phyloP scores from a whole-genome alignment of 2,113 vertebrate genomes.

The Ptyas mucosa region DNA sequence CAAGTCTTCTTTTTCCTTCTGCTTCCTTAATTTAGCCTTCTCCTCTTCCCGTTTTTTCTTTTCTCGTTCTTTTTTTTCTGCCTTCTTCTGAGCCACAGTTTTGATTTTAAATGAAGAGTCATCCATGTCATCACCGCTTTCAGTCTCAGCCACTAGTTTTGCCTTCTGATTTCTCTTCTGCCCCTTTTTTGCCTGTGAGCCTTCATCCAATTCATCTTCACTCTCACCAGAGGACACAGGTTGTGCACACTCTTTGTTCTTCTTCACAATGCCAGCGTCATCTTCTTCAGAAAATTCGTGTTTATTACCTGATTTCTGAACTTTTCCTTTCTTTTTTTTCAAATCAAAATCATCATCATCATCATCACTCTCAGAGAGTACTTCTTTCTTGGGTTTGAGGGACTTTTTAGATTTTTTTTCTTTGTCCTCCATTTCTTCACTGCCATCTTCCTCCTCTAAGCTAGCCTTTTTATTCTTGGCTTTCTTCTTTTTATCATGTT shows the following conservation, averaged over 20 bases:
- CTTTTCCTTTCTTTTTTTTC: conserved; percentile 75
- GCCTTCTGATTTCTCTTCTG: conserved; percentile 83
- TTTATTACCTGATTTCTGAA: conserved; percentile 73
- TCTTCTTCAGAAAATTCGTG: conserved; percentile 63
- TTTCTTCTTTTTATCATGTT: conserved; percentile 92
- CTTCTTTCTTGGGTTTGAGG: conserved; percentile 65
- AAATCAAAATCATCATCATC: conserved; percentile 72
- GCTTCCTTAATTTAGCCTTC: conserved; percentile 78
- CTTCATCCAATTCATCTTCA: conserved; percentile 74
- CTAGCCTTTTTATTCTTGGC: conserved; percentile 79
- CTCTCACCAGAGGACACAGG: conserved; percentile 66
- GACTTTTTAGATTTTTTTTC: conserved; percentile 70
- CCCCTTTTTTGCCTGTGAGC: conserved; percentile 72
- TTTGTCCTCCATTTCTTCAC: conserved; percentile 72
- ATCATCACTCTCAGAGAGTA: conserved; percentile 76
- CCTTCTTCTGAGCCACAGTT: conserved; percentile 96
- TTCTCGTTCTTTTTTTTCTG: conserved; percentile 96
- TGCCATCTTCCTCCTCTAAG: conserved; percentile 79
- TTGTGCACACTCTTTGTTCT: conserved; percentile 55
- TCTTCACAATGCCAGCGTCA: conserved; percentile 63
- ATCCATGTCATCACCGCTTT: conserved; percentile 75
- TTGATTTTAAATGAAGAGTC: conserved; percentile 86
- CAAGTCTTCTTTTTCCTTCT: conserved; percentile 84
- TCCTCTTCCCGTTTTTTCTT: conserved; percentile 91
- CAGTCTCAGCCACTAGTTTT: conserved; percentile 68